Base-by-base conservation (phyloP, 2,888 invertebrate species). In the Drosophila cognata region DNA sequence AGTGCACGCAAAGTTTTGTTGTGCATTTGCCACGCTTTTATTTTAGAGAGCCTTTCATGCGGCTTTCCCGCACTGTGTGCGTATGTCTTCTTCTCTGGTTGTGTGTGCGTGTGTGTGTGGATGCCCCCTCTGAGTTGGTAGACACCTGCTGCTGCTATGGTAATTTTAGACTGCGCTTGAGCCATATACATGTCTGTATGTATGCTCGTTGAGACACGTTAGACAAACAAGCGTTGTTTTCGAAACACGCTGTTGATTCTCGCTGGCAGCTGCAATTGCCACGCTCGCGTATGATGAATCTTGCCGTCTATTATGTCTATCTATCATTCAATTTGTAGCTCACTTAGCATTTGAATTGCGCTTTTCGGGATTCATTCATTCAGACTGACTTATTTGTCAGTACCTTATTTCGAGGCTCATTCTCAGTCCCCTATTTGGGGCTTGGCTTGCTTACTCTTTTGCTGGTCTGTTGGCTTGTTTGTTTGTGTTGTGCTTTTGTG, bases 1-100 rank as follows among this genome's bases (percentile, higher is more conserved):
- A 88, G 81, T 89, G 81, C 81, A 86, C 70, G 77, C 67, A 76
- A 76, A 79, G 73, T 84, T 79, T 81, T 86, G 81, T 78, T 88
- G 88, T 88, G 81, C 90, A 85, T 85, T 87, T 89, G 81, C 77
- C 70, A 65, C 69, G 73, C 63, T 88, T 71, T 69, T 71, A 75
- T 79, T 78, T 82, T 72, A 82, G 72, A 82, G 65, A 75, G 61
- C 71, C 43, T 56, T 69, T 75, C 67, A 65, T 71, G 68, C 61
- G 76, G 76, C 36, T 62, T 63, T 63, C 41, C 51, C 48, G 21
- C 29, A 35, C n/a, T 25, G n/a, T 29, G 41, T 63, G 43, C 56
- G 64, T 50, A 25, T 18, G 18, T 35, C 21, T 33, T 2, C 18
- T 1, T 46, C 8, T 0, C 2, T 4, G 21, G 10, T 10, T 50